These are phyloP conservation scores for Xanthorhoe spadicearia DNA, from an alignment of 2,888 invertebrate species.

Conservation along the genomic window DNA sequence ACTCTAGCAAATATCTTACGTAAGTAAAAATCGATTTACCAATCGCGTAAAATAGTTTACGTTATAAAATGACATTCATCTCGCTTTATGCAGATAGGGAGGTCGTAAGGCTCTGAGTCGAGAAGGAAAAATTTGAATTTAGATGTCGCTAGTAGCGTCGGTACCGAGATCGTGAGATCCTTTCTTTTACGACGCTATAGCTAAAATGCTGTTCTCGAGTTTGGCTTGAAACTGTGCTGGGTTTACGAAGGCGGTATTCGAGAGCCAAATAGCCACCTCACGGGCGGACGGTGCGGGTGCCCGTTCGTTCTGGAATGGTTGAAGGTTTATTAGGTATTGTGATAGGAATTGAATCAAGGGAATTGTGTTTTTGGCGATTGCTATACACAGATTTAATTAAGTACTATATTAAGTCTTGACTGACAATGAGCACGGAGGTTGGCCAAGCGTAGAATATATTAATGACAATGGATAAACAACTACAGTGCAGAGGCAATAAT, in stretches of 20 bases:
- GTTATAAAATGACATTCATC: constrained; percentile 75
- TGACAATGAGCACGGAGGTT: too few species aligned
- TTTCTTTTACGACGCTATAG: constrained; percentile 75
- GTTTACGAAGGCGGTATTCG: constrained; percentile 77
- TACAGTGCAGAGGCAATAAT: too few species aligned
- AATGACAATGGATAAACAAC: too few species aligned
- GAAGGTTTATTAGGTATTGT: constrained; percentile 57
- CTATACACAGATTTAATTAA: background rate
- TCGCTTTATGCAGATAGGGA: constrained; percentile 70
- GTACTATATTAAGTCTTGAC: background rate
- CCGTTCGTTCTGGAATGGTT: constrained; percentile 74
- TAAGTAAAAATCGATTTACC: constrained; percentile 52
- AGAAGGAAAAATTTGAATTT: constrained; percentile 80
- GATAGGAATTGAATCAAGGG: constrained; percentile 19
- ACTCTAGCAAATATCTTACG: background rate
- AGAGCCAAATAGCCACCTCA: constrained; percentile 80
- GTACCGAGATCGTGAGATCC: constrained; percentile 68
- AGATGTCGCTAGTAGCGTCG: constrained; percentile 70
- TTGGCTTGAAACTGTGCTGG: constrained; percentile 72
- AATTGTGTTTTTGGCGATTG: constrained; percentile 13
- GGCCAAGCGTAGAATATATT: background rate
- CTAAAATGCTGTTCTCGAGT: constrained; percentile 78
- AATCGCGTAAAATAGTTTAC: constrained; percentile 59
- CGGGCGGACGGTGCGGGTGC: constrained; percentile 69
- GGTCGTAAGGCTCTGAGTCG: constrained; percentile 65